phyloP scores from a whole-genome alignment of 1,140 invertebrate species.

The Ephestia elutella region DNA sequence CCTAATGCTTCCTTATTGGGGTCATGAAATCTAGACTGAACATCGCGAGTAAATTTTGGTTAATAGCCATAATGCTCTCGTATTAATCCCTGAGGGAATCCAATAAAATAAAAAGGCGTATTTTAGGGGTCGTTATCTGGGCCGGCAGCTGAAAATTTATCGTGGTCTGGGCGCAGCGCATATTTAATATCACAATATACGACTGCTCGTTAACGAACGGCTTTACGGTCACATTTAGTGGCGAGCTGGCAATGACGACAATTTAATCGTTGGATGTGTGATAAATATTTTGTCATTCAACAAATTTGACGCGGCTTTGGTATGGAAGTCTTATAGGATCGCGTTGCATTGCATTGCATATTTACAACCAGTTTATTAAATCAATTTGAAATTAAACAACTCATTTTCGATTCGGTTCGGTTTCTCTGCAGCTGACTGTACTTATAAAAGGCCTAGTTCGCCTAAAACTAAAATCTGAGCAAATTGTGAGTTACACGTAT shows the following conservation, averaged over 20 bases:
- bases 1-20: neutral
- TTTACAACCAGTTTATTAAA: too few relatives aligned
- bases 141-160: slow-evolving; percentile 7
- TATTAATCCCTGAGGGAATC: slow-evolving; percentile 3
- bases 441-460: too few relatives aligned
- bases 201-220: neutral
- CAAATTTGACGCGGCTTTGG: neutral
- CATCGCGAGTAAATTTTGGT: neutral
- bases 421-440: too few relatives aligned
- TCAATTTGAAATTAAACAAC: too few relatives aligned
- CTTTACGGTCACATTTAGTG: slow-evolving; percentile 1
- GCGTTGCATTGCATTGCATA: too few relatives aligned
- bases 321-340: neutral
- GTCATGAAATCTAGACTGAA: slow-evolving; percentile 9
- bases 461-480: neutral
- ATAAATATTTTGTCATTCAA: neutral
- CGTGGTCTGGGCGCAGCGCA: neutral
- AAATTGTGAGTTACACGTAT: neutral
- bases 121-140: slow-evolving; percentile 11
- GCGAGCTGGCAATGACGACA: slow-evolving; percentile 1
- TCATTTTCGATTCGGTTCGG: too few relatives aligned
- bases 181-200: slow-evolving; percentile 5
- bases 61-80: slow-evolving; percentile 1
- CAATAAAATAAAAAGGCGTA: slow-evolving; percentile 10
- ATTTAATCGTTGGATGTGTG: neutral